Evolutionary conservation across 92 coral and sea anemone species (phyloP).

Genomic region (Parazoanthus swiftii): DNA sequence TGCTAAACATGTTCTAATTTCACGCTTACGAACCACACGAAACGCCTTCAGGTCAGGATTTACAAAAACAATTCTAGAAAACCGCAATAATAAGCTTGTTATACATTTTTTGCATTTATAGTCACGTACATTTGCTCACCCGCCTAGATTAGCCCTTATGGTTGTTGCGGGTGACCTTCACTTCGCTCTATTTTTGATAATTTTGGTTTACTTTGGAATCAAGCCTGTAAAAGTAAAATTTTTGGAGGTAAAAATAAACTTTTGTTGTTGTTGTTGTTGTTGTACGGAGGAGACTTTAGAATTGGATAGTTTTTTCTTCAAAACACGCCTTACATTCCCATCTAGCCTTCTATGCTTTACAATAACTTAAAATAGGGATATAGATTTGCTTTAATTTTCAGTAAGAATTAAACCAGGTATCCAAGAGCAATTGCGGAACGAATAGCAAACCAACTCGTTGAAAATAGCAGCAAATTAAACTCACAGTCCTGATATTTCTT

Average conservation of each 20-base stretch:
- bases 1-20: constrained; percentile 20
- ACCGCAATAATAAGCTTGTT: neutral
- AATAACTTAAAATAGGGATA: no score
- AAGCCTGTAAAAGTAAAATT: no score
- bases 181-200: no score
- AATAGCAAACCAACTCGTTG: neutral
- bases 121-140: neutral
- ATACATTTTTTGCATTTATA: neutral
- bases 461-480: no score
- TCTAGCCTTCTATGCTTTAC: neutral
- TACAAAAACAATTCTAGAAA: neutral
- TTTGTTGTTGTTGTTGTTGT: no score
- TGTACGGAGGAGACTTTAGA: neutral
- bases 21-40: neutral
- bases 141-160: no score
- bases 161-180: no score
- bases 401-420: neutral
- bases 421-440: neutral
- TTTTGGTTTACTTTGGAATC: no score
- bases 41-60: constrained; percentile 23
- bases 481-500: no score
- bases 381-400: neutral
- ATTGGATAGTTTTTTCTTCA: neutral
- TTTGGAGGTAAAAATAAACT: no score
- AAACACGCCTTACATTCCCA: neutral